These are phyloP conservation scores for Polypterus senegalus DNA, from an alignment of 2,113 vertebrate species.

Conservation along the genomic window DNA sequence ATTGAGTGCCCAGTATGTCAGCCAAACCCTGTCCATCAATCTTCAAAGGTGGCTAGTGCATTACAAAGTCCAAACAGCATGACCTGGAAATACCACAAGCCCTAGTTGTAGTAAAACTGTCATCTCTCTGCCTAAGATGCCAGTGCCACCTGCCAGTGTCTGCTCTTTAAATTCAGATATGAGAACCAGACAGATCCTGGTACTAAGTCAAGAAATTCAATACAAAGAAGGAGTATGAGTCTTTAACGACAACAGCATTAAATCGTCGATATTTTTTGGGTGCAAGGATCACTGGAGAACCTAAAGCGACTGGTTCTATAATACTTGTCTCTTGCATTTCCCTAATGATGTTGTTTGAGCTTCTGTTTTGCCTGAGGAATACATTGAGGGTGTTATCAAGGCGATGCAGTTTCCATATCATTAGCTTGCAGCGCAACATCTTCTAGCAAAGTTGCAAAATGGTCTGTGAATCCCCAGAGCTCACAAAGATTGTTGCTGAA, in stretches of 20 bases:
- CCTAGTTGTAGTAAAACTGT: not conserved
- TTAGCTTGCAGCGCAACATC: not conserved
- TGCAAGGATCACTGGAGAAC: not conserved
- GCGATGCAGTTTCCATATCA: not conserved
- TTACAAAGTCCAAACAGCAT: not conserved
- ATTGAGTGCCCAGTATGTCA: not conserved
- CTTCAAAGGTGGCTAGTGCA: not conserved
- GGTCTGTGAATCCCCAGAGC: too few relatives aligned
- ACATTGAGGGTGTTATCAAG: not conserved
- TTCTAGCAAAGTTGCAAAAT: too few relatives aligned
- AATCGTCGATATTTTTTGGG: not conserved
- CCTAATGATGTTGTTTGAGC: not conserved
- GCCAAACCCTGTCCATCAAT: too few relatives aligned
- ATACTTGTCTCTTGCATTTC: not conserved
- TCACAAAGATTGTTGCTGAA: too few relatives aligned
- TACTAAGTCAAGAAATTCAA: not conserved
- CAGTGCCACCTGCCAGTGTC: not conserved
- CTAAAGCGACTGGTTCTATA: not conserved
- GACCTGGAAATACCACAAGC: not conserved
- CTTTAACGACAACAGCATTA: not conserved
- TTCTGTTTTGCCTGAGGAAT: not conserved
- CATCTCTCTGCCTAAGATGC: not conserved
- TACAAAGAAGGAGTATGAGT: not conserved
- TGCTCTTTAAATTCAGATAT: not conserved
- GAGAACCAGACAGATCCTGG: not conserved